Evolutionary conservation across 2,113 vertebrate genomes (phyloP).

Genomic region (Petrocephalus microphthalmus): DNA sequence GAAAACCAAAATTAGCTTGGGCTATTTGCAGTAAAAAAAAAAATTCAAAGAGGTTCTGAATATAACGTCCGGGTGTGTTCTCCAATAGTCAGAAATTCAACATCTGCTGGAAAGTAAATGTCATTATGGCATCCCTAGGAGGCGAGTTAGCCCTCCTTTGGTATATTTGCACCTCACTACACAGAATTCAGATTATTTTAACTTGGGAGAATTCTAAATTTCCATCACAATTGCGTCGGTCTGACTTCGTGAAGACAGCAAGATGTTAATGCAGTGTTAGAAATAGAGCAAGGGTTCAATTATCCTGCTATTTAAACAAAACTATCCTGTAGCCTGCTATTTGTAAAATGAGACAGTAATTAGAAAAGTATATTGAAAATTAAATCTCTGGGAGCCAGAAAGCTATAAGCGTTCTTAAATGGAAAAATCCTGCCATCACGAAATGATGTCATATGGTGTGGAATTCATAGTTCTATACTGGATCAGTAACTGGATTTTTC

Average conservation of each 20-base stretch:
- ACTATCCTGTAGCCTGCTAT: background rate
- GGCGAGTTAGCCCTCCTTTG: background rate
- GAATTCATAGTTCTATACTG: background rate
- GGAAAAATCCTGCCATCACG: background rate
- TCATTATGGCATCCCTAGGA: conserved; percentile 26
- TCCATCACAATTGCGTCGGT: background rate
- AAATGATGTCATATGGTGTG: background rate
- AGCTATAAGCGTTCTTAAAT: background rate
- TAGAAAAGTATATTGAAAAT: background rate
- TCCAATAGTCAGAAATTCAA: conserved; percentile 6
- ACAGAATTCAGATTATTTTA: background rate
- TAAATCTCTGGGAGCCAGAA: background rate
- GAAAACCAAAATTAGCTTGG: conserved; percentile 19
- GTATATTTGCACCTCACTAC: background rate
- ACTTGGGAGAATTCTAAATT: background rate
- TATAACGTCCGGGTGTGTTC: conserved; percentile 12
- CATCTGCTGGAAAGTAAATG: conserved; percentile 29
- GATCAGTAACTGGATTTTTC: background rate
- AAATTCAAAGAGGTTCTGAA: background rate
- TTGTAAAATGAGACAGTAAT: background rate
- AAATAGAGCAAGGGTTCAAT: background rate
- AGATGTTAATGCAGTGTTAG: background rate
- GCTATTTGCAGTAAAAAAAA: conserved; percentile 14
- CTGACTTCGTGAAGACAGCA: background rate
- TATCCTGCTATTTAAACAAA: background rate